Conservation (phyloP, 2,888 invertebrate species). For the Coelinius sp. region DNA sequence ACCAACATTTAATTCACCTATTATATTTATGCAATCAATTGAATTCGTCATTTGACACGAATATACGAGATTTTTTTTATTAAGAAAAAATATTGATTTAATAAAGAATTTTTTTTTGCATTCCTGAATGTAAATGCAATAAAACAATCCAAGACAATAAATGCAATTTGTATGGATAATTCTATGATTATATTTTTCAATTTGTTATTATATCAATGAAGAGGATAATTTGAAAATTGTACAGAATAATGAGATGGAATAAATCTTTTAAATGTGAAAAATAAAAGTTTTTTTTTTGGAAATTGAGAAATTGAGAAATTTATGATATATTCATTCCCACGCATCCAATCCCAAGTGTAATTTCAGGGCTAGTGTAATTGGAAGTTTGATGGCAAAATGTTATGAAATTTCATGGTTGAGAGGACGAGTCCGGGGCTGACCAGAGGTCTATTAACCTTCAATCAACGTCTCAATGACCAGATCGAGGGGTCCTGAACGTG, state of each 20-base stretch:
- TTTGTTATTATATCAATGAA: constrained; percentile 19
- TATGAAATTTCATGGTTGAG: constrained; percentile 6
- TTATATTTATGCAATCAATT: neutral
- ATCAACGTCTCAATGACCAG: constrained; percentile 28
- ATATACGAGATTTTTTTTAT: constrained; percentile 1
- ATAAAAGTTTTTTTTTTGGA: neutral
- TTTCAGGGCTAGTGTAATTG: constrained; percentile 22
- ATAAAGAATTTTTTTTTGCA: neutral
- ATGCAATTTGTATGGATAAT: neutral
- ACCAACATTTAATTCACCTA: neutral
- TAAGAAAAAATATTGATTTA: neutral
- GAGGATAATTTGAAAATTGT: constrained; percentile 29
- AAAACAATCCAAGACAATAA: constrained; percentile 16
- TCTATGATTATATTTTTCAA: constrained; percentile 21
- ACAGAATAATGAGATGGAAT: constrained; percentile 21
- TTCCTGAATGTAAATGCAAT: neutral
- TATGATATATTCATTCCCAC: neutral
- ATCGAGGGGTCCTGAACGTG: constrained; percentile 19
- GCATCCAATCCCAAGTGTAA: neutral
- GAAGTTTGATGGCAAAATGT: constrained; percentile 4
- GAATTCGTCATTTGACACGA: neutral
- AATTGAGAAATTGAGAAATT: neutral
- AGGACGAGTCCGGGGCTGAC: neutral
- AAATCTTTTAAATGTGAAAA: constrained; percentile 13
- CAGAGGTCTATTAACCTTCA: constrained; percentile 33